phyloP scores from a whole-genome alignment of 2,797 vertebrate species.

The Eurystomus glaucurus region DNA sequence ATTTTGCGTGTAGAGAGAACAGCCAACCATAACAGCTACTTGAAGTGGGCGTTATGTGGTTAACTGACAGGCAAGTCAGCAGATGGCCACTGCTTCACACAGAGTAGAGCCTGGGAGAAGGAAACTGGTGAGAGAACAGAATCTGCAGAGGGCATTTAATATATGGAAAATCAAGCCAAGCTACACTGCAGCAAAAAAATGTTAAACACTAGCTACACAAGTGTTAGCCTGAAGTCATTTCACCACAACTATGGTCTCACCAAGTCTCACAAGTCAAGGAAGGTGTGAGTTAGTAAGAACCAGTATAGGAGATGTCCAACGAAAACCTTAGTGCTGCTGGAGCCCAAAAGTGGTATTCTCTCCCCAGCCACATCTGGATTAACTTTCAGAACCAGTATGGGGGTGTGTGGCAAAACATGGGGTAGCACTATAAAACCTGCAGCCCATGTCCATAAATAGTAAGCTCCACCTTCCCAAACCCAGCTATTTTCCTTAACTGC shows the following conservation, averaged over 20 bases:
- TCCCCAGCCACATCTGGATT: neutral
- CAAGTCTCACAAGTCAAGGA: neutral
- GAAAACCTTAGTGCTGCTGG: neutral
- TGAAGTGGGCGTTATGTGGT: neutral
- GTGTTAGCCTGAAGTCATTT: neutral
- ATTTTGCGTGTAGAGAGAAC: neutral
- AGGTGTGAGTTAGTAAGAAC: neutral
- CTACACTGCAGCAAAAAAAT: neutral
- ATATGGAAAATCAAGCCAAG: conserved; percentile 3
- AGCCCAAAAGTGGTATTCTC: neutral
- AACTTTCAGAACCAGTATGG: neutral
- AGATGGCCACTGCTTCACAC: neutral
- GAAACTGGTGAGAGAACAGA: neutral
- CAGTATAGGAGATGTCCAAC: neutral
- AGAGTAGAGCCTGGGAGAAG: neutral
- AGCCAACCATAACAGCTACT: neutral
- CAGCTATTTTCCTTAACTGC: neutral
- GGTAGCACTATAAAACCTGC: neutral
- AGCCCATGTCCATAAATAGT: neutral
- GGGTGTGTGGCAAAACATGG: neutral
- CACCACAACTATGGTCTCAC: neutral
- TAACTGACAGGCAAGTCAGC: neutral
- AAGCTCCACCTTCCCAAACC: neutral
- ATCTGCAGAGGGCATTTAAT: neutral
- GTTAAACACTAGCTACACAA: neutral